Evolutionary conservation across 2,888 invertebrate genomes (phyloP).

Genomic region (Harpalus rufipes): DNA sequence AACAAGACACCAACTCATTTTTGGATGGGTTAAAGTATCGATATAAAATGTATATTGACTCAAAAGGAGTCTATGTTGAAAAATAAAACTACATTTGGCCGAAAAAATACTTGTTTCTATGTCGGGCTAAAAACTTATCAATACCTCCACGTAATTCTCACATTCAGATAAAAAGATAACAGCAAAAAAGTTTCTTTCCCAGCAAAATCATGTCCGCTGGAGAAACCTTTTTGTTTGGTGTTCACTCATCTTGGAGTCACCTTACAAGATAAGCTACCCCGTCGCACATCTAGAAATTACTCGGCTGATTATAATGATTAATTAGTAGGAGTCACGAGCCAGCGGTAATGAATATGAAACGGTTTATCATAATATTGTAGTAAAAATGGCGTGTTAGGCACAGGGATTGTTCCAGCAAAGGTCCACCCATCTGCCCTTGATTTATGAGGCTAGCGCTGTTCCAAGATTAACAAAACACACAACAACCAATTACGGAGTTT

Average conservation of each 20-base stretch:
- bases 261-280: constrained; percentile 2
- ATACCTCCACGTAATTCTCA: too few relatives aligned
- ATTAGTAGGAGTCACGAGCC: constrained; percentile 36
- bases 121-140: too few relatives aligned
- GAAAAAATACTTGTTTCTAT: too few relatives aligned
- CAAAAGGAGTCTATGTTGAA: too few relatives aligned
- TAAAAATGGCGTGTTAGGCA: constrained; percentile 33
- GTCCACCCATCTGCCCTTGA: constrained; percentile 16
- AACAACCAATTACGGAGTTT: background rate
- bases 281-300: constrained; percentile 33
- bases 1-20: too few relatives aligned
- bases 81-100: too few relatives aligned
- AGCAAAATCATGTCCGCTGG: too few relatives aligned
- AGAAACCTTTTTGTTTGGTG: background rate
- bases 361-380: constrained; percentile 40
- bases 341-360: constrained; percentile 46
- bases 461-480: background rate
- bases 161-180: too few relatives aligned
- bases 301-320: constrained; percentile 35
- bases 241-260: constrained; percentile 4
- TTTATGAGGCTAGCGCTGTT: constrained; percentile 11
- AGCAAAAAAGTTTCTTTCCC: too few relatives aligned
- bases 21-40: too few relatives aligned
- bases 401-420: background rate
- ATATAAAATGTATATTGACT: too few relatives aligned